These are phyloP conservation scores for Diploscapter pachys DNA, from an alignment of 1,140 invertebrate species.

Conservation along the genomic window DNA sequence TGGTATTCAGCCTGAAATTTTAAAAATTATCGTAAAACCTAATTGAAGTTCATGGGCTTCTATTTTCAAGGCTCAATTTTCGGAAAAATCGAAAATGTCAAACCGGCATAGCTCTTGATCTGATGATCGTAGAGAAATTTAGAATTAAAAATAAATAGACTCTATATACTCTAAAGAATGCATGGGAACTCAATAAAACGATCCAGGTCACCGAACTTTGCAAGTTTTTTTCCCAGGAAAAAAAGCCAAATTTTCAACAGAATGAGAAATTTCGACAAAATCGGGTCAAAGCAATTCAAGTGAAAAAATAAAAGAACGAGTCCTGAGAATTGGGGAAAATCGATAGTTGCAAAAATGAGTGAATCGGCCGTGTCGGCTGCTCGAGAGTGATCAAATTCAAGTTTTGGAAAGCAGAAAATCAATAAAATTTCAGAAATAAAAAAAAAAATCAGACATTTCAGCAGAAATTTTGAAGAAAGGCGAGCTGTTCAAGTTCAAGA, in stretches of 20 bases:
- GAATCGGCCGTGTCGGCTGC: background rate
- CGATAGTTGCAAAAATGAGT: background rate
- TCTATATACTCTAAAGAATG: no score
- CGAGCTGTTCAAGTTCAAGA: background rate
- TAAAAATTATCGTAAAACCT: background rate
- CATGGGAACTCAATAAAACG: no score
- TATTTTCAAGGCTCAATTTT: background rate
- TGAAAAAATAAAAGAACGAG: background rate
- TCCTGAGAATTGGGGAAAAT: background rate
- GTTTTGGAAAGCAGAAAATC: background rate
- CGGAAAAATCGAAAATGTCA: no score
- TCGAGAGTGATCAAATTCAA: background rate
- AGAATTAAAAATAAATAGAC: no score
- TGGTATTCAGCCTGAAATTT: background rate
- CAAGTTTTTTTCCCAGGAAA: background rate
- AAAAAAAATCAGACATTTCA: background rate
- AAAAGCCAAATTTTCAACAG: background rate
- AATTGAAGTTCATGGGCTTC: background rate
- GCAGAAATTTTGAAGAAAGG: background rate
- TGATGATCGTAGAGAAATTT: no score
- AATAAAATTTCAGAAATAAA: background rate
- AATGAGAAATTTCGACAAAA: background rate
- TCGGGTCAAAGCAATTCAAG: background rate
- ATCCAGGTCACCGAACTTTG: no score
- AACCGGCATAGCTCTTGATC: no score